phyloP scores from a whole-genome alignment of 2,888 invertebrate species.

The Nymphalis urticae region DNA sequence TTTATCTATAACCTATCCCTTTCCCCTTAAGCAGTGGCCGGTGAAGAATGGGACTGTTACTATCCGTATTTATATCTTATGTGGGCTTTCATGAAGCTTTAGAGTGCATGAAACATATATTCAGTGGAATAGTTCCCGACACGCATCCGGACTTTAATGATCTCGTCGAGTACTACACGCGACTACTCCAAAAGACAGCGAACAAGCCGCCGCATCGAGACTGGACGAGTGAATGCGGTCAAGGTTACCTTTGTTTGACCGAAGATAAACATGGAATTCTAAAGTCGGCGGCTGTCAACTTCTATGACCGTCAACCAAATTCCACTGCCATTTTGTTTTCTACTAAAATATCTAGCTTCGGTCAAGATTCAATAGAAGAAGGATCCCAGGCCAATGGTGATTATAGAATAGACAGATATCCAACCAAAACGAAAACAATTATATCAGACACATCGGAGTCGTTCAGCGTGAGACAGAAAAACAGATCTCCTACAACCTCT shows the following conservation, averaged over 20 bases:
- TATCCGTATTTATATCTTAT: constrained; percentile 88
- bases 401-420: constrained; percentile 72
- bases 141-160: constrained; percentile 67
- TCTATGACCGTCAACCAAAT: constrained; percentile 66
- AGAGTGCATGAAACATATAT: constrained; percentile 79
- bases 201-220: constrained; percentile 57
- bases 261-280: constrained; percentile 68
- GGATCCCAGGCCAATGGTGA: constrained; percentile 64
- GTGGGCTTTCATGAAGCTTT: constrained; percentile 87
- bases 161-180: constrained; percentile 67
- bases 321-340: constrained; percentile 75
- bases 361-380: constrained; percentile 73
- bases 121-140: constrained; percentile 69
- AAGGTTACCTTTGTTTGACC: constrained; percentile 69
- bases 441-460: constrained; percentile 69
- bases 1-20: constrained; percentile 52
- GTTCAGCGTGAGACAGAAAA: constrained; percentile 69
- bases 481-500: constrained; percentile 70
- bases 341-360: constrained; percentile 79
- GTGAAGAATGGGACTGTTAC: constrained; percentile 85
- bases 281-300: constrained; percentile 68
- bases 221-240: constrained; percentile 68
- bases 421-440: constrained; percentile 72
- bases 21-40: constrained; percentile 39
- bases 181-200: constrained; percentile 59